A percentile compares a stretch with the other conserved stretches of the same genome.
Evolutionary conservation across 1,140 invertebrate species (phyloP).

Genomic region (Euglossa dilemma): DNA sequence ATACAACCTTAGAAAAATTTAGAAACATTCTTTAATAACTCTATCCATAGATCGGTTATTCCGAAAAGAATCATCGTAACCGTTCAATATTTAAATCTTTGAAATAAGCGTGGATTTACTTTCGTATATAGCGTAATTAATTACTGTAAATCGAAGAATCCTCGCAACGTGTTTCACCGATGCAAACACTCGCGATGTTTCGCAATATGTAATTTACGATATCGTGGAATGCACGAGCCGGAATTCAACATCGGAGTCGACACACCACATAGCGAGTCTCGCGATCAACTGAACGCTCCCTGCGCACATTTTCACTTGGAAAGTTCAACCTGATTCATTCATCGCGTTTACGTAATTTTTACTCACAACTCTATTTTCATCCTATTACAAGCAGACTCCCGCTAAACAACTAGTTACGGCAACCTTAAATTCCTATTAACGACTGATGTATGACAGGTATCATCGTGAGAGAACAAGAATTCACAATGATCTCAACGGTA

Average conservation of each 20-base stretch:
- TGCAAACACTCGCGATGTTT: background rate
- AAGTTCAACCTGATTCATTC: slow-evolving; percentile 54
- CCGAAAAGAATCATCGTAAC: too few relatives aligned
- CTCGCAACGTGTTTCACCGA: background rate
- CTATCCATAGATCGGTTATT: too few relatives aligned
- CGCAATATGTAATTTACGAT: slow-evolving; percentile 26
- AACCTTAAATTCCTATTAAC: slow-evolving; percentile 1
- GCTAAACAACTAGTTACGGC: slow-evolving; percentile 29
- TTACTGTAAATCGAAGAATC: background rate
- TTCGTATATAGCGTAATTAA: background rate
- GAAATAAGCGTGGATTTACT: background rate
- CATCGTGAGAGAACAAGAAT: background rate
- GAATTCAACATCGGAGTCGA: background rate
- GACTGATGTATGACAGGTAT: background rate
- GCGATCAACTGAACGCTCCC: slow-evolving; percentile 22
- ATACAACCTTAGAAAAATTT: too few relatives aligned
- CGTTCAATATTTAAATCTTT: background rate
- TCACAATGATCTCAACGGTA: slow-evolving; percentile 28
- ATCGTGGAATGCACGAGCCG: background rate
- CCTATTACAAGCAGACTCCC: slow-evolving; percentile 19
- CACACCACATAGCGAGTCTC: slow-evolving; percentile 5
- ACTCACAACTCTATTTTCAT: slow-evolving; percentile 57
- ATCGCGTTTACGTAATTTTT: slow-evolving; percentile 53
- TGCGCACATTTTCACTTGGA: slow-evolving; percentile 40
- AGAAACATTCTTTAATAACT: too few relatives aligned